Evolutionary conservation across 2,888 invertebrate species (phyloP), one percentile per base, ranked within the genome.

Genomic region (Drosophila buzzatii): DNA sequence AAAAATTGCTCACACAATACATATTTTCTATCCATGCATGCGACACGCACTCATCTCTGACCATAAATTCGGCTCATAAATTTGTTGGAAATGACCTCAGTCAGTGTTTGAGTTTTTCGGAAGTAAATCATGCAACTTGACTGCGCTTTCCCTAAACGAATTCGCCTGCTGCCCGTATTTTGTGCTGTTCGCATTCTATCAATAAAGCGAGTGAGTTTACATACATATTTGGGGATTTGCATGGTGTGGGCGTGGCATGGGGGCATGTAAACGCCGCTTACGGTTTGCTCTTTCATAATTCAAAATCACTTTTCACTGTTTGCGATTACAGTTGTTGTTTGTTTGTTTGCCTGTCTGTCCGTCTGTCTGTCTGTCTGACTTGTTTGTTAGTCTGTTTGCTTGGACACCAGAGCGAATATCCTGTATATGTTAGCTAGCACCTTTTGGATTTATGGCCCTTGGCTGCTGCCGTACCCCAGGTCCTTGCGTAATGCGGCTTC

Each of bases 81-180:
- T 77, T 71, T 18, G 27, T 20, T 57, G 10, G 52, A 64, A 69
- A 65, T 72, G 78, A 76, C 81, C 81, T 71, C 64, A 62, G 55
- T 56, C 70, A 57, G 31, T 66, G 64, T 75, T 69, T 56, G 70
- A 67, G 66, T 63, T 70, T 62, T 63, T 52, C 63, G 84, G 76
- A 86, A 86, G 76, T 90, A 88, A 88, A 90, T 88, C 88, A 90
- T 79, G 74, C 76, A 77, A 74, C 76, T 77, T 82, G 77, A 84
- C 74, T 88, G 84, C 78, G 72, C 58, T 79, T 74, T 61, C 49
- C 63, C 7, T 12, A 72, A 80, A 73, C 69, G 70, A 56, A 67
- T 79, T 67, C 64, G 45, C 42, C 45, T 42, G 33, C 27, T 42
- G 33, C 27, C 10, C 16, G n/a, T 18, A 27, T 14, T 14, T 2